Base-by-base conservation (phyloP, 2,113 vertebrate species). In the Epinephelus moara region DNA sequence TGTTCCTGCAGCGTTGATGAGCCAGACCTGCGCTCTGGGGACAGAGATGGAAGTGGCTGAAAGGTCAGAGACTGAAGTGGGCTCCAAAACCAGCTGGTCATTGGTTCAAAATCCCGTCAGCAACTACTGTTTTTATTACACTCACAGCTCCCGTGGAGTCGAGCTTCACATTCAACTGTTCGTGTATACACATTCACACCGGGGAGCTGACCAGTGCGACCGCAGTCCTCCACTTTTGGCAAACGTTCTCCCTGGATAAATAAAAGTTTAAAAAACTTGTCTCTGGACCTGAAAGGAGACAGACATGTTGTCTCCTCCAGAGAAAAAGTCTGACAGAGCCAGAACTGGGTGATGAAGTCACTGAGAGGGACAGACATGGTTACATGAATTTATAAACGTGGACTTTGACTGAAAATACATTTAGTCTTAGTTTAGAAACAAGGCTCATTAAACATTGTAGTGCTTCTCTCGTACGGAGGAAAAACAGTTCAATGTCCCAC, bases 271-370 rank as follows among this genome's bases (percentile, higher is more conserved):
- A 70, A 57, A 77, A 80, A 81, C 50, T 30, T 18, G 27, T 68
- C 50, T 55, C 45, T 83, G 75, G 76, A 85, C 70, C 47, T 78
- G 82, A 80, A 74, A 62, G 85, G 81, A 91, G 82, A 82, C 92
- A 85, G 88, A 89, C 92, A 90, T 50, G 66, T 72, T 45, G 88
- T 86, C 90, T 88, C 87, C 84, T 86, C 56, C 49, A 53, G 72
- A 53, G 2, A 47, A 68, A 67, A 78, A 75, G 66, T 30, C 68
- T 4, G 63, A 63, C 74, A 5, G 21, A 50, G 76, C 45, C 61
- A 69, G 52, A 68, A 37, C 25, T 19, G 63, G 25, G 2, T 33
- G 75, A 30, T 78, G 86, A 84, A 68, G 82, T 87, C 85, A 89
- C 18, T 4, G 6, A 69, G 69, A 17, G 33, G 77, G 52, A 83